These are phyloP conservation scores for Macropis europaea DNA, from an alignment of 2,888 invertebrate species.

Conservation along the genomic window DNA sequence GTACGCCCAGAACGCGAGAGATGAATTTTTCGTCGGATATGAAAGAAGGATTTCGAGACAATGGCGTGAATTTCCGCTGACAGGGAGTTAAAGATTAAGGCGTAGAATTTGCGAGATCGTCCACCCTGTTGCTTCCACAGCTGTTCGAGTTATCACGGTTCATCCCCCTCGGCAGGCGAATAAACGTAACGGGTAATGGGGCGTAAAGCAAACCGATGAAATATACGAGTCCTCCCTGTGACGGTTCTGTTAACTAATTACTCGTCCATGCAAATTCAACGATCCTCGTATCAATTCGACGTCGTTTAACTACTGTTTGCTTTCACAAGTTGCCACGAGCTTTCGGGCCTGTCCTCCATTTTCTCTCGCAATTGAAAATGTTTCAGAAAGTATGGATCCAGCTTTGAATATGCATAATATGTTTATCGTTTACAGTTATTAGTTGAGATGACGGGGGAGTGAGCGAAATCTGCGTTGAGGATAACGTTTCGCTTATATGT, in stretches of 20 bases:
- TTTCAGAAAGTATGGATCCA: too few relatives aligned
- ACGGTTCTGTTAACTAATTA: conserved; percentile 34
- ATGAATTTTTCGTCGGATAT: neutral
- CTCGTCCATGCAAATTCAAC: conserved; percentile 26
- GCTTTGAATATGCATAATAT: too few relatives aligned
- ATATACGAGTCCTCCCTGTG: neutral
- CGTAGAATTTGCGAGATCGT: neutral
- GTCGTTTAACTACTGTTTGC: neutral
- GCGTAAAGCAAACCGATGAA: conserved; percentile 18
- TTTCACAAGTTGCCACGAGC: neutral
- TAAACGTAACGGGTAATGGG: conserved; percentile 12
- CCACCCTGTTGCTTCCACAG: conserved; percentile 22
- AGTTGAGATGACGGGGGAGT: too few relatives aligned
- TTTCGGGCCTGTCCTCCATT: neutral
- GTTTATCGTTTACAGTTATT: too few relatives aligned
- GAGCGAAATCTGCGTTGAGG: too few relatives aligned
- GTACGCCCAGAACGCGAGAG: neutral
- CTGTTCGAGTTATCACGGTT: conserved; percentile 23
- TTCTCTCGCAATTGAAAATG: too few relatives aligned
- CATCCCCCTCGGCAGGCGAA: conserved; percentile 8
- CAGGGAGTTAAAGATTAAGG: neutral
- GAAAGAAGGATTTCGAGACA: neutral
- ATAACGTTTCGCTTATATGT: too few relatives aligned
- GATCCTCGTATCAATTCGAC: conserved; percentile 20
- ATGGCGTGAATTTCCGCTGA: neutral